phyloP scores from a whole-genome alignment of 2,888 invertebrate genomes.

The Apoderus coryli region DNA sequence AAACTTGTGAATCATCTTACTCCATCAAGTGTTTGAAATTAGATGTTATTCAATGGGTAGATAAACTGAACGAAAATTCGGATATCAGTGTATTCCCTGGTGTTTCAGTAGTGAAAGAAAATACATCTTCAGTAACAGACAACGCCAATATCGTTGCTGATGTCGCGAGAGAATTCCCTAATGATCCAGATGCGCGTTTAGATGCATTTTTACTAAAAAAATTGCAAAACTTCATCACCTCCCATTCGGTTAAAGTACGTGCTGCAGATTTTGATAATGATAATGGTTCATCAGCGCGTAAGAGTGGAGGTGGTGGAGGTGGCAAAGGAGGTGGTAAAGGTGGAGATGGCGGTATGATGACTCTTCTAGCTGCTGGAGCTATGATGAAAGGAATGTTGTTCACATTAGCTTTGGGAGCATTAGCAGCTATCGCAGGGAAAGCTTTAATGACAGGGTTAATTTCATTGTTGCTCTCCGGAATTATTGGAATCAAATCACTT shows the following conservation, averaged over 20 bases:
- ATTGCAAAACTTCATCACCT: constrained; percentile 49
- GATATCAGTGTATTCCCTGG: constrained; percentile 53
- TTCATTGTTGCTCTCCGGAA: constrained; percentile 58
- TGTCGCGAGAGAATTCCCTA: constrained; percentile 52
- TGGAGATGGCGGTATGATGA: constrained; percentile 29
- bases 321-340: constrained; percentile 30
- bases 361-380: constrained; percentile 32
- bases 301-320: constrained; percentile 26
- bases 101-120: constrained; percentile 50
- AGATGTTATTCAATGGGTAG: constrained; percentile 55
- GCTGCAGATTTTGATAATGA: constrained; percentile 36
- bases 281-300: constrained; percentile 32
- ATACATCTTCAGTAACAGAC: constrained; percentile 31
- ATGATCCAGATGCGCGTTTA: constrained; percentile 55
- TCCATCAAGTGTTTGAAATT: constrained; percentile 60
- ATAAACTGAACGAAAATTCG: constrained; percentile 49
- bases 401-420: constrained; percentile 53
- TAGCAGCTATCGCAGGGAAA: constrained; percentile 67
- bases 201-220: constrained; percentile 55
- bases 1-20: constrained; percentile 38
- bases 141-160: constrained; percentile 52
- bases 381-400: constrained; percentile 52
- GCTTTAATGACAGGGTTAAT: constrained; percentile 65
- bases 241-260: constrained; percentile 53
- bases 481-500: constrained; percentile 56